Evolutionary conservation across 2,888 invertebrate genomes (phyloP), one percentile per base, ranked within the genome.

Genomic region (Thymelicus acteon): DNA sequence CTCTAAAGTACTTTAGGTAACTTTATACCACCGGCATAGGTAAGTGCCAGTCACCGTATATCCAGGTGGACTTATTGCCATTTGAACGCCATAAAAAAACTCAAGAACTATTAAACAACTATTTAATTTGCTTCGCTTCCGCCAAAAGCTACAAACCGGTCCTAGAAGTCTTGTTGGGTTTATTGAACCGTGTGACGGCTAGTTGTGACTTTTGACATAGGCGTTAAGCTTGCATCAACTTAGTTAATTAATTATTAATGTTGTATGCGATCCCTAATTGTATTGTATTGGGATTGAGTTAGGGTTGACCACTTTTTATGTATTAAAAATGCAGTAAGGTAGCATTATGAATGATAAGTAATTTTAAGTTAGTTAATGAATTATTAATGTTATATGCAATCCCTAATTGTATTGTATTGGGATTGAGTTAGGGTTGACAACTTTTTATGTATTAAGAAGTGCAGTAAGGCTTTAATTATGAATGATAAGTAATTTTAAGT

Each of bases 91-190:
- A 62, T 62, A 49, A 67, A 49, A 67, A 67, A 67, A 67, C 67
- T 67, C 67, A 61, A 44, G 67, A 48, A 68, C 62, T 62, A 68
- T 31, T 31, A 31, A 31, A 31, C 68, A 62, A 61, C 67, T 62
- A 68, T 68, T 68, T 68, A 68, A 68, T 68, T 44, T 68, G 68
- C 54, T 62, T 68, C 61, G 68, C 68, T 68, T 68, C 68, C 68
- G 68, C 68, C 68, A 68, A 68, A 68, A 61, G 60, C 40, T 61
- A 31, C 19, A 6, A 68, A 68, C 68, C 68, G 68, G 68, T 67
- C 52, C 15, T 31, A 60, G 54, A 52, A 54, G 67, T 10, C 60
- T 61, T 52, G 47, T 68, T 62, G 15, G 37, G 68, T 68, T 68
- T 68, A 68, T 61, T 54, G 68, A 68, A 68, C 68, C 68, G 68